phyloP scores from a whole-genome alignment of 1,140 invertebrate genomes.

The Nomia melanderi region DNA sequence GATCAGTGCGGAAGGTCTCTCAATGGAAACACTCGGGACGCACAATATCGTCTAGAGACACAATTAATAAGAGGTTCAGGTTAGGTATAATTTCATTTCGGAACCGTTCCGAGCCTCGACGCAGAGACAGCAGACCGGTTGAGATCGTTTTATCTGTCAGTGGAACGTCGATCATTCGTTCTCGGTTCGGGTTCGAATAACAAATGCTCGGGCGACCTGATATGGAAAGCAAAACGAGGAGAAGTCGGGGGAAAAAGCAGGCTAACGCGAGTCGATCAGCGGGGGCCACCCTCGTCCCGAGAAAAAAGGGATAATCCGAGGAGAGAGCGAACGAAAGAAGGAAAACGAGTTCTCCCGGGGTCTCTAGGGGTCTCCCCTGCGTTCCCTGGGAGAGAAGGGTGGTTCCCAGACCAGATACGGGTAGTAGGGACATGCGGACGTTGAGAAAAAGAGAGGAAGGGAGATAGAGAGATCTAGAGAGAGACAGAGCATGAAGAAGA shows the following conservation, averaged over 20 bases:
- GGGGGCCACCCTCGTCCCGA: constrained; percentile 1
- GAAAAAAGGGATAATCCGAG: constrained; percentile 26
- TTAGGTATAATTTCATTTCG: too few species aligned
- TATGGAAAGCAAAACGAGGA: neutral
- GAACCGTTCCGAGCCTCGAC: too few species aligned
- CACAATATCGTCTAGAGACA: too few species aligned
- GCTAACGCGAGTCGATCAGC: neutral
- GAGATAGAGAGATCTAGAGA: too few species aligned
- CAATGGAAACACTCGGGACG: too few species aligned
- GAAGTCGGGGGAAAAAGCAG: neutral
- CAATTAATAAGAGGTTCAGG: too few species aligned
- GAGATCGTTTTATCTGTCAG: too few species aligned
- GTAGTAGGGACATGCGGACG: constrained; percentile 5
- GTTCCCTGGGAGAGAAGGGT: constrained; percentile 43
- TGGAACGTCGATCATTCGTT: too few species aligned
- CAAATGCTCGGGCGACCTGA: neutral
- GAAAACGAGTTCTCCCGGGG: constrained; percentile 14
- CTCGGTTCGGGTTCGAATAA: neutral
- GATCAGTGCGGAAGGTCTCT: too few species aligned
- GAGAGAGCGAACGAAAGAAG: neutral
- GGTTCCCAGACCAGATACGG: constrained; percentile 39
- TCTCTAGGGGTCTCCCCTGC: neutral
- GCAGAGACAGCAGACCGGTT: too few species aligned
- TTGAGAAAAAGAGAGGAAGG: neutral
- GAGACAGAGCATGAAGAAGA: neutral